These are phyloP conservation scores for Bombyx mandarina DNA, from an alignment of 1,140 invertebrate species.

Conservation along the genomic window DNA sequence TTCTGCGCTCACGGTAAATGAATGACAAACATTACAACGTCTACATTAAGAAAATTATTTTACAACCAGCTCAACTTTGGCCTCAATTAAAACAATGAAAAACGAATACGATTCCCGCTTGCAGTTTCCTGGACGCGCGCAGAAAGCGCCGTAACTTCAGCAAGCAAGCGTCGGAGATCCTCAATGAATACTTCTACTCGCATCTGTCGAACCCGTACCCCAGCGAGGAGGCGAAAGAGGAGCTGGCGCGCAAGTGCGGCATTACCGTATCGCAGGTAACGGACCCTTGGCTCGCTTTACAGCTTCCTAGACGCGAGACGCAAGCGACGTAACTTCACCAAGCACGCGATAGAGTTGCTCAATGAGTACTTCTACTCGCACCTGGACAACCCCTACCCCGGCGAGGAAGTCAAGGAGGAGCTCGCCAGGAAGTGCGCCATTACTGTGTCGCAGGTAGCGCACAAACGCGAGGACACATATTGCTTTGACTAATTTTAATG, in stretches of 20 bases:
- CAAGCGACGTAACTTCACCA: conserved; percentile 99
- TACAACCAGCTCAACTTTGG: conserved; percentile 37
- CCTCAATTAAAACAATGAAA: conserved; percentile 16
- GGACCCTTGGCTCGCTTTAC: conserved; percentile 40
- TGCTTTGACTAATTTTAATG: too few relatives aligned
- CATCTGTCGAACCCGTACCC: conserved; percentile 99
- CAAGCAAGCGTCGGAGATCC: conserved; percentile 99
- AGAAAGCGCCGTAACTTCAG: conserved; percentile 99
- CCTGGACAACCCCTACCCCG: conserved; percentile 99
- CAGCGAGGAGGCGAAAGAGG: conserved; percentile 99
- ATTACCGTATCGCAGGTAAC: conserved; percentile 87
- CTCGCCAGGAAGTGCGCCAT: conserved; percentile 99
- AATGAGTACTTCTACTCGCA: conserved; percentile 99
- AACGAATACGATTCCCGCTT: conserved; percentile 40
- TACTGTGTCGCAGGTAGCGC: conserved; percentile 80
- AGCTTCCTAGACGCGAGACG: conserved; percentile 97
- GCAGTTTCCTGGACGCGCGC: conserved; percentile 95
- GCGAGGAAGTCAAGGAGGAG: conserved; percentile 99
- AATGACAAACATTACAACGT: too few relatives aligned
- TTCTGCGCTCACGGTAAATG: conserved; percentile 81
- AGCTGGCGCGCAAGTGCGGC: conserved; percentile 98
- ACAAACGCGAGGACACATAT: too few relatives aligned
- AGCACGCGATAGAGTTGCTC: conserved; percentile 99
- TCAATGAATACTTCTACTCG: conserved; percentile 99
- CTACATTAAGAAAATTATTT: too few relatives aligned